phyloP scores from a whole-genome alignment of 1,140 invertebrate species.

The Trialeurodes vaporariorum region DNA sequence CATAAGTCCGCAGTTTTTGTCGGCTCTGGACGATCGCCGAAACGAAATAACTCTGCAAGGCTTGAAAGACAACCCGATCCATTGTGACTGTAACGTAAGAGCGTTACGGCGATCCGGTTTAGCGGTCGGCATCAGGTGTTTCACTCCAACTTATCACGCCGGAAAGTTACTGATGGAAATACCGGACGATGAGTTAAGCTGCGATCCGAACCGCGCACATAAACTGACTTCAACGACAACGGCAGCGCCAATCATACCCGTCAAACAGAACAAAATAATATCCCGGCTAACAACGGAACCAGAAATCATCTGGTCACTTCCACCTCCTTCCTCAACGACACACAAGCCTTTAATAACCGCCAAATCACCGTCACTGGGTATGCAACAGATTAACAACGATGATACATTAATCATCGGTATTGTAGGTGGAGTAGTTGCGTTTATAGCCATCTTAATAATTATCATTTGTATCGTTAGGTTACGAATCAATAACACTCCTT shows the following conservation, averaged over 20 bases:
- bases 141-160: conserved; percentile 50
- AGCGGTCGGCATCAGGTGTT: conserved; percentile 48
- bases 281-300: conserved; percentile 50
- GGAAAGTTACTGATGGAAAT: conserved; percentile 56
- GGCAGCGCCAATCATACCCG: conserved; percentile 34
- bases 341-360: conserved; percentile 40
- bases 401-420: conserved; percentile 86
- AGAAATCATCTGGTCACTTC: conserved; percentile 76
- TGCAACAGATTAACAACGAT: conserved; percentile 56
- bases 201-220: conserved; percentile 41
- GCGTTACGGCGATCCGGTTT: conserved; percentile 47
- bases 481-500: conserved; percentile 47
- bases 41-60: conserved; percentile 58
- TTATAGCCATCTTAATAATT: conserved; percentile 76
- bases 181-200: conserved; percentile 65
- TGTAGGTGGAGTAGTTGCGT: conserved; percentile 78
- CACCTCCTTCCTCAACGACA: conserved; percentile 44
- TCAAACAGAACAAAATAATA: conserved; percentile 30
- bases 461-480: conserved; percentile 72
- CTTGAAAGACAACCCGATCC: conserved; percentile 60
- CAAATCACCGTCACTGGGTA: conserved; percentile 29
- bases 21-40: conserved; percentile 63
- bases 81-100: conserved; percentile 71
- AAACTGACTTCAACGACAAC: conserved; percentile 40
- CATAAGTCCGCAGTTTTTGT: conserved; percentile 59